A percentile compares a stretch with the other conserved stretches of the same genome.
Conservation (phyloP, 2,888 invertebrate genomes). For the Cephus pulcher region DNA sequence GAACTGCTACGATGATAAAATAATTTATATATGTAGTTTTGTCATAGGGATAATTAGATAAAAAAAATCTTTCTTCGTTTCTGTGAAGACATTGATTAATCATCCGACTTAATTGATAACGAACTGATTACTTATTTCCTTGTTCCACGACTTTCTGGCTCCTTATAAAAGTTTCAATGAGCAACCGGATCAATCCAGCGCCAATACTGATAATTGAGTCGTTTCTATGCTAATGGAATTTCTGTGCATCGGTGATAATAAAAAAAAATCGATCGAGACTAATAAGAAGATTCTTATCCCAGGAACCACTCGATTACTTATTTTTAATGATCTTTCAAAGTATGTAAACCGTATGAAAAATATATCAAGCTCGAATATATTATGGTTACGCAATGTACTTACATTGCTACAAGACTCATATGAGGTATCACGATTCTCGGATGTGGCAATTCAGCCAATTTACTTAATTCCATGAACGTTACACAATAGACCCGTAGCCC, state of each 20-base stretch:
- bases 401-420: slow-evolving; percentile 6
- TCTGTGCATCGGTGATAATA: not conserved
- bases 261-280: not conserved
- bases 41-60: too few relatives aligned
- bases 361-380: not conserved
- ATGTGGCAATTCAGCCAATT: slow-evolving; percentile 55
- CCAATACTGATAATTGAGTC: not conserved
- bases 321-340: not conserved
- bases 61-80: too few relatives aligned
- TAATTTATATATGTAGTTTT: too few relatives aligned
- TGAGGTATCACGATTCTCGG: slow-evolving; percentile 34
- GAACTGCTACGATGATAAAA: not conserved
- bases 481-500: slow-evolving; percentile 33
- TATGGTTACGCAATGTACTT: not conserved
- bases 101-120: not conserved
- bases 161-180: not conserved
- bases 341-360: not conserved
- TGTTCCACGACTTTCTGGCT: not conserved
- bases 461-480: slow-evolving; percentile 45
- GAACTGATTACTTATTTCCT: not conserved
- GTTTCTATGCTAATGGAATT: not conserved
- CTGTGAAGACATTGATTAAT: not conserved
- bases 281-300: not conserved
- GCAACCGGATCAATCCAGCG: not conserved
- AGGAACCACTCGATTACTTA: not conserved